phyloP scores from a whole-genome alignment of 2,888 invertebrate genomes.

The Oxyscelio sp. region DNA sequence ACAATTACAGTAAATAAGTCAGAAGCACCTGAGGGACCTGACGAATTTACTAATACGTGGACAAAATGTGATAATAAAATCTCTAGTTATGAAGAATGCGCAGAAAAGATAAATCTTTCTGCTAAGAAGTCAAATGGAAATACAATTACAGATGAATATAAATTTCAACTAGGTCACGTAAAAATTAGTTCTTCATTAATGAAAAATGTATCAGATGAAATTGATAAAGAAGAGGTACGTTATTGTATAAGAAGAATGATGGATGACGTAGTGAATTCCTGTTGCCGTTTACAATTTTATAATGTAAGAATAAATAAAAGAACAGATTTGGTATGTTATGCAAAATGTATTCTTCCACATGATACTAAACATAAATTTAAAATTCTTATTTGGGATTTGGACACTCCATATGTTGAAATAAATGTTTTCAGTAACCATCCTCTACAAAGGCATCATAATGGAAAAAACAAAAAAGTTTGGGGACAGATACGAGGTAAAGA shows the following conservation, averaged over 20 bases:
- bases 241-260: slow-evolving; percentile 3
- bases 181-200: too few relatives aligned
- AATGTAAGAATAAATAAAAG: neutral
- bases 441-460: slow-evolving; percentile 9
- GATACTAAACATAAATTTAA: slow-evolving; percentile 23
- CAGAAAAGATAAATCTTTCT: too few relatives aligned
- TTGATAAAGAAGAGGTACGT: neutral
- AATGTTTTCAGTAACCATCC: slow-evolving; percentile 16
- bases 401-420: neutral
- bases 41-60: too few relatives aligned
- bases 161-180: too few relatives aligned
- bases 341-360: slow-evolving; percentile 16
- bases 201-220: too few relatives aligned
- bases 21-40: too few relatives aligned
- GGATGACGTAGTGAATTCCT: neutral
- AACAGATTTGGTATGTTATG: slow-evolving; percentile 7
- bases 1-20: too few relatives aligned
- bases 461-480: neutral
- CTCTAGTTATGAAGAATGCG: too few relatives aligned
- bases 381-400: slow-evolving; percentile 27
- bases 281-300: slow-evolving; percentile 29
- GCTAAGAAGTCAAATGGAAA: too few relatives aligned
- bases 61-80: too few relatives aligned
- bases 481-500: slow-evolving; percentile 22
- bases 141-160: too few relatives aligned